Base-by-base conservation (phyloP, 2,113 vertebrate species). In the Poeciliopsis occidentalis region DNA sequence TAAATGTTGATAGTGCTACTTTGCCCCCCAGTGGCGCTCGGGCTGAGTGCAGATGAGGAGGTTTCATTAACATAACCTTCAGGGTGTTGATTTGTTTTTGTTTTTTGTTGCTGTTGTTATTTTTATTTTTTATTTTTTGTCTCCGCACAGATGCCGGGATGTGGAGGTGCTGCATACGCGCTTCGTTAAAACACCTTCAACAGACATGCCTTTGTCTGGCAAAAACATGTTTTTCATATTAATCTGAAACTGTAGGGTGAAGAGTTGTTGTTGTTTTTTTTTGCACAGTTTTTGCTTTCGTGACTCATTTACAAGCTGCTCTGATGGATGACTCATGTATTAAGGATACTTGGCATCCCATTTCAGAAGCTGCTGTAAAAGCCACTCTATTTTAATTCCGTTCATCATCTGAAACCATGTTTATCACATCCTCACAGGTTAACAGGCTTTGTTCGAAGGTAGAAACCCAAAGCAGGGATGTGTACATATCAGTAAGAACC, bases 1-100 rank as follows among this genome's bases (percentile, higher is more conserved):
- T 67, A 75, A 80, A 79, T 79, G 90, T 94, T 77, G 83, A 90
- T 85, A 92, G 94, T 90, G 86, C 92, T 90, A 83, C 89, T 94
- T 94, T 94, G 93, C 94, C 94, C 94, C 93, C 94, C 80, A 93
- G 94, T 95, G 94, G 94, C 81, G 67, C 60, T 67, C 37, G 39
- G 71, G 71, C 80, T 86, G 89, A 92, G 71, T 94, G 92, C 93
- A 94, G 71, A 74, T 34, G 32, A 67, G 67, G 6, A 75, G 39
- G 4, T 83, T 82, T 78, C 68, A 75, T 79, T 83, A 83, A 76
- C 71, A 75, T 67, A 75, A 79, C 79, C 91, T 91, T 79, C 81
- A 85, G 88, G 85, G 88, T 90, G 86, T 87, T 84, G 86, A 83
- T 83, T 85, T 73, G 75, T 84, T 72, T 31, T 60, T 66, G 10